These are phyloP conservation scores for Desoria tigrina DNA, from an alignment of 2,888 invertebrate genomes.

Conservation along the genomic window DNA sequence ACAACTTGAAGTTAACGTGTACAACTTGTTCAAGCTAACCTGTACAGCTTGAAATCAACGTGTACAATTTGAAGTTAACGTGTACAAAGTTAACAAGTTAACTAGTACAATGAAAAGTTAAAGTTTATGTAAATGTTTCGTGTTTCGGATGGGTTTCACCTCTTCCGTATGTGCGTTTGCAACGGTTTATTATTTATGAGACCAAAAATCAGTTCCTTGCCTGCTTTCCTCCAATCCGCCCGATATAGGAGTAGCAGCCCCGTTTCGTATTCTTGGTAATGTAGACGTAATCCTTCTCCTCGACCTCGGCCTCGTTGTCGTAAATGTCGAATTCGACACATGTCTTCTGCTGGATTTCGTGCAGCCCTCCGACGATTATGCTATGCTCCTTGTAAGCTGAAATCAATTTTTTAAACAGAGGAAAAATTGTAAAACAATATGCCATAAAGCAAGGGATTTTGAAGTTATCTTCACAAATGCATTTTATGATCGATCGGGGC, in stretches of 20 bases:
- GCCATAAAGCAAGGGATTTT: too few species aligned
- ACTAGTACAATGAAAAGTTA: too few species aligned
- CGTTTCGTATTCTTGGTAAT: conserved; percentile 42
- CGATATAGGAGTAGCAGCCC: conserved; percentile 50
- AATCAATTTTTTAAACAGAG: conserved; percentile 1
- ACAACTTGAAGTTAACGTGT: too few species aligned
- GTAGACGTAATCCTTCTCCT: conserved; percentile 26
- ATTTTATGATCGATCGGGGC: too few species aligned
- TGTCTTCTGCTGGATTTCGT: conserved; percentile 45
- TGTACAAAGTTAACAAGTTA: too few species aligned
- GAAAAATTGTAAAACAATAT: neutral
- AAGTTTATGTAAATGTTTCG: too few species aligned
- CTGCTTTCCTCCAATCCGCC: conserved; percentile 48
- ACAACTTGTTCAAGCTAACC: too few species aligned
- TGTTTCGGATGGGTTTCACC: too few species aligned
- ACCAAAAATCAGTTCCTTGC: conserved; percentile 23
- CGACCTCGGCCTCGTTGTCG: conserved; percentile 28
- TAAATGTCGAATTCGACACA: conserved; percentile 48
- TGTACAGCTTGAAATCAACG: too few species aligned
- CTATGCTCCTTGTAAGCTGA: conserved; percentile 40
- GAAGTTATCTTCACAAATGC: too few species aligned
- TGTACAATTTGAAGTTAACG: too few species aligned
- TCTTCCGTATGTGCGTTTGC: too few species aligned
- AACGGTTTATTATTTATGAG: neutral
- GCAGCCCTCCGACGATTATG: conserved; percentile 43